Evolutionary conservation across 2,797 vertebrate genomes (phyloP).

Genomic region (Choloepus didactylus): DNA sequence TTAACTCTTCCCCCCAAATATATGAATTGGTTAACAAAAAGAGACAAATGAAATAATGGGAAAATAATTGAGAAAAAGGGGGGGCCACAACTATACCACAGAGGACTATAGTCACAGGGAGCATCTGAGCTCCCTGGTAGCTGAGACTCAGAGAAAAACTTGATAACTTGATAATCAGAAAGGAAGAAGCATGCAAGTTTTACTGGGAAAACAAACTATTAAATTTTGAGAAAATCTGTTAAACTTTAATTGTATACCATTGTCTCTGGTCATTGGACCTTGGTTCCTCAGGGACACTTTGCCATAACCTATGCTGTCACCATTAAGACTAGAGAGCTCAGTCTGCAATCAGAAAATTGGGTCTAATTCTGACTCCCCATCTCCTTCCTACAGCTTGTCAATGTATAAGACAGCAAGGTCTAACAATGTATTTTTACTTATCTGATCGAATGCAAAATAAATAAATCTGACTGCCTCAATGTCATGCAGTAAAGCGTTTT

Average conservation of each 20-base stretch:
- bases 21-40: constrained; percentile 20
- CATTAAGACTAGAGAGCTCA: not conserved
- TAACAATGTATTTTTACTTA: not conserved
- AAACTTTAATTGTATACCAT: not conserved
- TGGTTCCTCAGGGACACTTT: not conserved
- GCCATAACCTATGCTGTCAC: not conserved
- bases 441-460: constrained; percentile 25
- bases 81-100: not conserved
- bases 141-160: not conserved
- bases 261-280: not conserved
- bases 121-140: not conserved
- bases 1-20: not conserved
- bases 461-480: constrained; percentile 3
- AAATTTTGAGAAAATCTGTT: not conserved
- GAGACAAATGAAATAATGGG: not conserved
- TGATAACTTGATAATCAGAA: not conserved
- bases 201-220: not conserved
- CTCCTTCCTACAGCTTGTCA: not conserved
- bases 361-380: not conserved
- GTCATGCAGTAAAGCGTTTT: constrained; percentile 33
- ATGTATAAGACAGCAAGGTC: not conserved
- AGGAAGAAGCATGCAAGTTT: not conserved
- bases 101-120: not conserved
- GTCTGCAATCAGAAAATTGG: not conserved
- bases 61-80: not conserved